Evolutionary conservation across 2,113 vertebrate species (phyloP).

Genomic region (Todiramphus chloris): DNA sequence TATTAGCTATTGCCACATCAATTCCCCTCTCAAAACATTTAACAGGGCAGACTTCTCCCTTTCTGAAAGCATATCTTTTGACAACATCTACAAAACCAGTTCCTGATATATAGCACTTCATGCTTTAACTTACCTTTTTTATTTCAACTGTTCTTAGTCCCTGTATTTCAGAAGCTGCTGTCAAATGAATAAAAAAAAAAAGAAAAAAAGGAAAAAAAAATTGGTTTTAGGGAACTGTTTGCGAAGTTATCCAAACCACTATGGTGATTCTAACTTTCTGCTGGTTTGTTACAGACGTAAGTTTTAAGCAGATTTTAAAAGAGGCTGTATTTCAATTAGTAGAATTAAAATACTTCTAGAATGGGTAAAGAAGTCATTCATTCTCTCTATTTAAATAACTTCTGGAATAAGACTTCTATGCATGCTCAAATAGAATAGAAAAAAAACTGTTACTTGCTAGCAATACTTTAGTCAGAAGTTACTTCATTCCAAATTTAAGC

Average conservation of each 20-base stretch:
- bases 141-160: constrained; percentile 90
- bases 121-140: constrained; percentile 80
- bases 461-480: not conserved
- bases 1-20: not conserved
- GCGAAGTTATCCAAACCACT: not conserved
- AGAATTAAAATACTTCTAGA: not conserved
- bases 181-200: constrained; percentile 37
- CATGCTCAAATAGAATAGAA: not conserved
- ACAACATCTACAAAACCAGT: not conserved
- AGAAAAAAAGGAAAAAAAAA: not conserved
- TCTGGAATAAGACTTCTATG: not conserved
- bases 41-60: not conserved
- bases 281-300: not conserved
- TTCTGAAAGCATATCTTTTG: not conserved
- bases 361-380: not conserved
- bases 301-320: not conserved
- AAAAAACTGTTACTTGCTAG: not conserved
- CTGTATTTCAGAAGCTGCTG: constrained; percentile 80
- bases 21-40: not conserved
- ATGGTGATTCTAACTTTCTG: not conserved
- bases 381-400: constrained; percentile 20
- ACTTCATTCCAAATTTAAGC: constrained; percentile 42
- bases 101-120: not conserved
- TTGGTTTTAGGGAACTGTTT: not conserved
- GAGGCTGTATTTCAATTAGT: not conserved